phyloP scores from a whole-genome alignment of 2,113 vertebrate species.

The Notechis scutatus region DNA sequence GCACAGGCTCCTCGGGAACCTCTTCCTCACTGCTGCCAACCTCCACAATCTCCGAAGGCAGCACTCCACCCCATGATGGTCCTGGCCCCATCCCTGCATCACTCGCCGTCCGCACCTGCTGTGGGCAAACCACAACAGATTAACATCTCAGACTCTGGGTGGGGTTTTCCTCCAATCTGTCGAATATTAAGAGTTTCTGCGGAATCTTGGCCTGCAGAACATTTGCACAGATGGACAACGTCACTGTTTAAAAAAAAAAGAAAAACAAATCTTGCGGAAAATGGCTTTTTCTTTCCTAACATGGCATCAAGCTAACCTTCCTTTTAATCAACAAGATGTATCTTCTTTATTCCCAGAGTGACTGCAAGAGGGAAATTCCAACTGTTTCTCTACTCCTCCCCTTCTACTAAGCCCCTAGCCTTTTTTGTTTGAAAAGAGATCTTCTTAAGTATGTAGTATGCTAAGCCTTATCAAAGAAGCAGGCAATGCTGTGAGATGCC shows the following conservation, averaged over 20 bases:
- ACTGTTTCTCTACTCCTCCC: neutral
- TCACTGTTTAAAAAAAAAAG: neutral
- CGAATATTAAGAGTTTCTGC: neutral
- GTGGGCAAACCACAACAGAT: too few relatives aligned
- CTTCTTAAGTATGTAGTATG: neutral
- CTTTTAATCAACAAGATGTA: neutral
- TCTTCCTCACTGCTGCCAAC: too few relatives aligned
- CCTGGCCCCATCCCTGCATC: too few relatives aligned
- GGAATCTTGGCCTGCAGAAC: neutral
- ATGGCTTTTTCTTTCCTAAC: neutral
- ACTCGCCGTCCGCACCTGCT: too few relatives aligned
- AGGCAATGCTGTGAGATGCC: neutral
- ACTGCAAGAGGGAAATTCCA: neutral
- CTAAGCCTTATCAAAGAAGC: neutral
- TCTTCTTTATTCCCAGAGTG: neutral
- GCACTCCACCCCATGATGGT: too few relatives aligned
- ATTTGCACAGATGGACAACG: neutral
- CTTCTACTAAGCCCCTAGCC: conserved; percentile 1
- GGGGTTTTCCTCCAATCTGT: neutral
- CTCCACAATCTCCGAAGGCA: too few relatives aligned
- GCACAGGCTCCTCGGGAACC: too few relatives aligned
- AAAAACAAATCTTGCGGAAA: neutral
- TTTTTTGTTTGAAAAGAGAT: neutral
- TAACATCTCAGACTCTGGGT: neutral
- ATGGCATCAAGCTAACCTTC: neutral